Evolutionary conservation across 2,888 invertebrate species (phyloP).

Genomic region (Ochropleura leucogaster): DNA sequence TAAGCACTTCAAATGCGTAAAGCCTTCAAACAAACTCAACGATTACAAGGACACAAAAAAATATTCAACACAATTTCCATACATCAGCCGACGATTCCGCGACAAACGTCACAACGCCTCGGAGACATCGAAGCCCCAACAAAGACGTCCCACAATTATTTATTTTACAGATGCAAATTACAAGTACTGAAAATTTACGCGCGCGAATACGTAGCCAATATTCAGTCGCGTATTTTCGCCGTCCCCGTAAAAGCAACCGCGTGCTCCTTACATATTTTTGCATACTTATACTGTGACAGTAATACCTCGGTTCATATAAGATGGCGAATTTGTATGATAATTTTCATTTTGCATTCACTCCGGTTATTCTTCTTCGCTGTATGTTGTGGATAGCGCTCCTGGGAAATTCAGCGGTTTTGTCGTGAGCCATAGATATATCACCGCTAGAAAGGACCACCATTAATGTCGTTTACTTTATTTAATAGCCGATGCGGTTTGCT

Average conservation of each 20-base stretch:
- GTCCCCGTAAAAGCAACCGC: conserved; percentile 82
- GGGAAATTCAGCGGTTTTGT: conserved; percentile 87
- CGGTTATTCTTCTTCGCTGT: conserved; percentile 86
- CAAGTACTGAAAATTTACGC: conserved; percentile 77
- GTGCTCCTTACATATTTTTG: conserved; percentile 86
- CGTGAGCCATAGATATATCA: conserved; percentile 69
- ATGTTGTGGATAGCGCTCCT: conserved; percentile 87
- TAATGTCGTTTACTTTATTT: conserved; percentile 53
- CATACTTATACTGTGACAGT: conserved; percentile 86
- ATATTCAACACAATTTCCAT: conserved; percentile 53
- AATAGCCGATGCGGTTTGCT: conserved; percentile 56
- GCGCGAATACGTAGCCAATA: conserved; percentile 75
- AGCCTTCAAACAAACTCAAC: conserved; percentile 37
- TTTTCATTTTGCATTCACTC: conserved; percentile 90
- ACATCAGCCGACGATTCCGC: conserved; percentile 49
- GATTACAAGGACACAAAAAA: conserved; percentile 38
- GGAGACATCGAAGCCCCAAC: conserved; percentile 62
- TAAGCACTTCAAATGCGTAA: conserved; percentile 23
- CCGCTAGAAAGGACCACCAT: conserved; percentile 52
- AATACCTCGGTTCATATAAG: conserved; percentile 86
- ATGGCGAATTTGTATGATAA: conserved; percentile 89
- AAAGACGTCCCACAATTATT: conserved; percentile 77
- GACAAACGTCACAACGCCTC: conserved; percentile 48
- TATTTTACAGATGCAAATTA: conserved; percentile 82
- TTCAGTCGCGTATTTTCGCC: conserved; percentile 75